Conservation (phyloP, 2,797 vertebrate species). For the Coregonus ussuriensis region DNA sequence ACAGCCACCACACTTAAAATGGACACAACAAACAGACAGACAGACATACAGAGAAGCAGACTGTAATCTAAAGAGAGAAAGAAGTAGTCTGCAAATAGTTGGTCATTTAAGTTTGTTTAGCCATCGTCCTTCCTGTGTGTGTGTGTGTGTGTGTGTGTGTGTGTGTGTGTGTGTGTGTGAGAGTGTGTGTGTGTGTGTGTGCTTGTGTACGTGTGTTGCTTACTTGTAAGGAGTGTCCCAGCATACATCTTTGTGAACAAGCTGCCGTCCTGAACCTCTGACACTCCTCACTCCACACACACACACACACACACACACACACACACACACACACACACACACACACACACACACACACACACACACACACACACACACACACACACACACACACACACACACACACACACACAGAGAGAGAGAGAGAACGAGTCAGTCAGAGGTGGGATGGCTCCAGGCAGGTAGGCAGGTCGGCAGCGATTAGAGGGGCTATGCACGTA, state of each 20-base stretch:
- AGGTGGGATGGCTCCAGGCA: conserved; percentile 79
- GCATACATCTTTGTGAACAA: conserved; percentile 62
- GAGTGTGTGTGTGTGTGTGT: conserved; percentile 34
- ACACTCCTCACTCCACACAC: conserved; percentile 65
- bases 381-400: no score
- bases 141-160: conserved; percentile 49
- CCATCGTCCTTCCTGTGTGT: conserved; percentile 11
- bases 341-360: no score
- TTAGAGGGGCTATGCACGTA: conserved; percentile 79
- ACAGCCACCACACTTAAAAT: conserved; percentile 5
- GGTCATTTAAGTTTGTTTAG: not conserved
- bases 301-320: conserved; percentile 10
- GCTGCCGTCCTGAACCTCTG: conserved; percentile 77
- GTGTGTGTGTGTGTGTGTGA: conserved; percentile 39
- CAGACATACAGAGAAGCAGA: conserved; percentile 3
- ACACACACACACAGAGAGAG: no score
- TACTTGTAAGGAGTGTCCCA: not conserved
- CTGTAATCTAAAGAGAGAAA: not conserved
- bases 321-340: not conserved
- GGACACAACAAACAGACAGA: conserved; percentile 11
- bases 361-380: no score
- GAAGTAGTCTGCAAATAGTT: not conserved
- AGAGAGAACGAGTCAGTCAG: conserved; percentile 48
- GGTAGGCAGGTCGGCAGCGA: conserved; percentile 76
- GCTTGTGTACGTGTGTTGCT: conserved; percentile 60